A percentile compares a stretch with the other conserved stretches of the same genome.
These are phyloP conservation scores for Saxicola maurus DNA, from an alignment of 2,797 vertebrate species.

Conservation along the genomic window DNA sequence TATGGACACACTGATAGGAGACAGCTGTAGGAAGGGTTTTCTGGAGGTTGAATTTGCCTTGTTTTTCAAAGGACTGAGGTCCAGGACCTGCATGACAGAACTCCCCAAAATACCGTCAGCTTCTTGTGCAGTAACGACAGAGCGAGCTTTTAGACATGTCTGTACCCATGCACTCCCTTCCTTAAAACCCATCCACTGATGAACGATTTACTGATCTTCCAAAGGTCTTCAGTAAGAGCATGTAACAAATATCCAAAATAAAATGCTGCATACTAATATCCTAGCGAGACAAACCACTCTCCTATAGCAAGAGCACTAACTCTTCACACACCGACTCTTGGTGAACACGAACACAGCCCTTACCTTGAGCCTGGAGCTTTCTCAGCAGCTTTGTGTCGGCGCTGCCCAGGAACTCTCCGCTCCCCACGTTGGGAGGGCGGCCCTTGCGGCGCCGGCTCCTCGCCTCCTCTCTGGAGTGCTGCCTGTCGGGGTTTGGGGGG, in stretches of 20 bases:
- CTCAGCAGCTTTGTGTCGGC: conserved; percentile 85
- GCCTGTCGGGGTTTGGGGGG: conserved; percentile 76
- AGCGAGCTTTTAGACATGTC: background rate
- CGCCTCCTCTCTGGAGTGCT: conserved; percentile 66
- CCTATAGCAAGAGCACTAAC: background rate
- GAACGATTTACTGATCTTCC: background rate
- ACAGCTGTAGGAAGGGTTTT: background rate
- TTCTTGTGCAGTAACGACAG: background rate
- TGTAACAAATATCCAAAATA: background rate
- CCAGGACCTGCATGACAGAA: background rate
- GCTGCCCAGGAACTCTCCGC: conserved; percentile 74
- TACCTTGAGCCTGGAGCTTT: conserved; percentile 93
- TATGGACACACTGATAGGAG: background rate
- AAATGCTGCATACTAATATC: background rate
- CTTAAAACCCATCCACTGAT: background rate
- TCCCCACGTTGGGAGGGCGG: conserved; percentile 75
- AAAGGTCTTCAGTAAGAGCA: background rate
- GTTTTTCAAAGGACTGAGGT: background rate
- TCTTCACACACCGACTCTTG: background rate
- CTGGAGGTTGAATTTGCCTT: background rate
- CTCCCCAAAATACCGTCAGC: background rate
- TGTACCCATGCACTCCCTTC: background rate
- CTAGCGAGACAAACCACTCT: background rate
- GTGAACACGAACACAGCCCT: background rate
- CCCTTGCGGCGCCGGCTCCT: conserved; percentile 78